These are phyloP conservation scores for Eidolon dupreanum DNA, from an alignment of 2,797 vertebrate genomes.

Conservation along the genomic window DNA sequence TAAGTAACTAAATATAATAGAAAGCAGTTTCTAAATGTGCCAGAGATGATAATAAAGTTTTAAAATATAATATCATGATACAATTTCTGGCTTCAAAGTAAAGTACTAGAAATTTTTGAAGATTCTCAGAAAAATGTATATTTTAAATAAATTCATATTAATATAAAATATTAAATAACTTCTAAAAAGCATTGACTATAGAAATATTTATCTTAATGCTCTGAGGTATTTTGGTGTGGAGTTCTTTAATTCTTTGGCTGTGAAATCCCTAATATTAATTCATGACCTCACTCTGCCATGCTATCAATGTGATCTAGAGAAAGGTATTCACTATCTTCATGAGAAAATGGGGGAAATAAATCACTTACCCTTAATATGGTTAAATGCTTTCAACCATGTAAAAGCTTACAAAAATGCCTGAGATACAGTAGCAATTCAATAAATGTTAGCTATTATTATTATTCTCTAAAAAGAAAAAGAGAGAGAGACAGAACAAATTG, in stretches of 20 bases:
- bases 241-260: background rate
- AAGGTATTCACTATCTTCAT: background rate
- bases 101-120: background rate
- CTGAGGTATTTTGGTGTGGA: background rate
- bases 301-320: background rate
- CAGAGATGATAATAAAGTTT: background rate
- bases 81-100: background rate
- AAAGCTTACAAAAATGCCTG: background rate
- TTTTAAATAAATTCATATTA: background rate
- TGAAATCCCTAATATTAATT: background rate
- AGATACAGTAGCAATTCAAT: background rate
- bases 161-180: background rate
- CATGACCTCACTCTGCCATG: background rate
- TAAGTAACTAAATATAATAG: background rate
- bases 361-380: background rate
- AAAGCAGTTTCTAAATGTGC: background rate
- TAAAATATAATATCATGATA: background rate
- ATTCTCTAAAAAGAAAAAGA: background rate
- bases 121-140: background rate
- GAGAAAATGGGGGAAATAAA: background rate
- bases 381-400: background rate
- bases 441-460: background rate
- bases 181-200: background rate
- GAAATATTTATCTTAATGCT: background rate
- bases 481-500: background rate